These are phyloP conservation scores for Agapornis canus DNA, from an alignment of 2,797 vertebrate genomes.

Conservation along the genomic window DNA sequence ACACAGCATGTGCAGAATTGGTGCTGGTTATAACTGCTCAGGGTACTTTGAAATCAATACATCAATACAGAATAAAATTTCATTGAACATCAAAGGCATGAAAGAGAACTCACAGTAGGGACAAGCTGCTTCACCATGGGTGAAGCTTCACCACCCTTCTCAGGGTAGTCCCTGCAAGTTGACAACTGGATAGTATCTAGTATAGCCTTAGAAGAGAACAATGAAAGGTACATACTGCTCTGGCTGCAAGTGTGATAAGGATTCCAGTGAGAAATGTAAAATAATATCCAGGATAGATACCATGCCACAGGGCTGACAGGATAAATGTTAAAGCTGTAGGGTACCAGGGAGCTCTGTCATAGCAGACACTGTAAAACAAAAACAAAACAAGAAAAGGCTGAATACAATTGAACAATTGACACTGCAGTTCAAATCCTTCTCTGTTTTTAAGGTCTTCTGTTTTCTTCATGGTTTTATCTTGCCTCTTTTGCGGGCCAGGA, in stretches of 20 bases:
- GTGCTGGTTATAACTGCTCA: not conserved
- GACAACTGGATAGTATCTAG: not conserved
- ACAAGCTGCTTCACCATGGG: not conserved
- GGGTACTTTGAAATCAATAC: not conserved
- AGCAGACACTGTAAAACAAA: conserved; percentile 87
- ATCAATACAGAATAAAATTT: not conserved
- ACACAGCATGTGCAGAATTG: rapidly evolving
- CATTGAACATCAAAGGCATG: not conserved
- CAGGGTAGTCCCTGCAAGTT: not conserved
- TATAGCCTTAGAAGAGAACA: not conserved
- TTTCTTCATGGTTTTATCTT: not conserved
- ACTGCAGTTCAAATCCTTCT: not conserved
- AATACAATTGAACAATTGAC: not conserved
- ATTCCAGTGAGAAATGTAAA: conserved; percentile 96
- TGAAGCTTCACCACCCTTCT: no score
- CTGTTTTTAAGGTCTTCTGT: not conserved
- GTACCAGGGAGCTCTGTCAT: conserved; percentile 87
- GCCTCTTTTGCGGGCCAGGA: not conserved
- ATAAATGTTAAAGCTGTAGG: conserved; percentile 88
- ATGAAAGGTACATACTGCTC: conserved; percentile 81
- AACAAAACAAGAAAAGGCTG: not conserved
- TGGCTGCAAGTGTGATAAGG: conserved; percentile 89
- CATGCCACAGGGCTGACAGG: conserved; percentile 97
- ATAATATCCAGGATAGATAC: conserved; percentile 97
- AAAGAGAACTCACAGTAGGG: not conserved